A percentile compares a stretch with the other conserved stretches of the same genome.
Conservation (phyloP, 2,888 invertebrate genomes). For the Pherbina coryleti region DNA sequence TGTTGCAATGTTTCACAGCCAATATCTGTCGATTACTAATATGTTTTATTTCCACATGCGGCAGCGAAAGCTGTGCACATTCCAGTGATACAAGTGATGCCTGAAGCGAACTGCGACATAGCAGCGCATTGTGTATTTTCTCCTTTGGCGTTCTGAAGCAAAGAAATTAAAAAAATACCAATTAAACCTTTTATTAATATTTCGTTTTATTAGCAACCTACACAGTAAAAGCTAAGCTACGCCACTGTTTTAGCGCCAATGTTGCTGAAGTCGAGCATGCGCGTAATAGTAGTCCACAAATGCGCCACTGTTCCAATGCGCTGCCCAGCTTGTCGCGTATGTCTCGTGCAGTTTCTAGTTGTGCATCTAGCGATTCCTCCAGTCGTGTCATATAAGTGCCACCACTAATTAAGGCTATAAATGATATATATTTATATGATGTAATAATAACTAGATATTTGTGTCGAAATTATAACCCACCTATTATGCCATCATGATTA, state of each 20-base stretch:
- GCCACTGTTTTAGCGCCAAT: slow-evolving; percentile 63
- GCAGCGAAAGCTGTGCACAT: slow-evolving; percentile 65
- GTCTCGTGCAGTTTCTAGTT: slow-evolving; percentile 65
- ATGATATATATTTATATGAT: neutral
- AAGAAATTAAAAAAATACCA: neutral
- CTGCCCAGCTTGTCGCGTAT: slow-evolving; percentile 67
- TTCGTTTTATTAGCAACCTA: slow-evolving; percentile 44
- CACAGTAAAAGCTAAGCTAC: slow-evolving; percentile 55
- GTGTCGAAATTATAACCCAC: slow-evolving; percentile 42
- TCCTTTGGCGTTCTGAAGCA: slow-evolving; percentile 59
- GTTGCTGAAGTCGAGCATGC: slow-evolving; percentile 65
- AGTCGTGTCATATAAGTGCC: slow-evolving; percentile 66
- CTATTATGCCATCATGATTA: slow-evolving; percentile 67
- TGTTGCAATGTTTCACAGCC: slow-evolving; percentile 66
- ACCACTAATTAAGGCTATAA: slow-evolving; percentile 64
- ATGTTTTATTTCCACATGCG: slow-evolving; percentile 66
- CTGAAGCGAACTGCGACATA: slow-evolving; percentile 63
- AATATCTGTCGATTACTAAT: slow-evolving; percentile 66
- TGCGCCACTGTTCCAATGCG: slow-evolving; percentile 68
- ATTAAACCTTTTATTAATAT: neutral
- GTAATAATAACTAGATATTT: neutral
- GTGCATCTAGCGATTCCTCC: slow-evolving; percentile 65
- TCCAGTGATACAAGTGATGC: slow-evolving; percentile 66
- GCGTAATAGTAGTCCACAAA: slow-evolving; percentile 64
- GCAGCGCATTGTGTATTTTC: slow-evolving; percentile 60